Conservation (phyloP, 1,140 invertebrate species). For the Leptopilina boulardi region DNA sequence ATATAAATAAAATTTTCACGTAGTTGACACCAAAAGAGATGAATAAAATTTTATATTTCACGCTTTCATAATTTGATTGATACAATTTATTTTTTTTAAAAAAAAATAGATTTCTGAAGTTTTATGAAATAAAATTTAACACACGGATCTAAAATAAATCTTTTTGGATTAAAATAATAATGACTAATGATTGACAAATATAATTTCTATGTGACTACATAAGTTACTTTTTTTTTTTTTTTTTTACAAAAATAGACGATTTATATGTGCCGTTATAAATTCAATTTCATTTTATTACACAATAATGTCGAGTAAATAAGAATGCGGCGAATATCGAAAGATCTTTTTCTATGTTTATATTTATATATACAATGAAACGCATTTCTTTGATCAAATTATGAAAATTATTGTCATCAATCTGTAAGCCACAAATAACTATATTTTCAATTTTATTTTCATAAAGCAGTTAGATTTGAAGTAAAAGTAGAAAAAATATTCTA, state of each 20-base stretch:
- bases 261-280: neutral
- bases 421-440: constrained; percentile 29
- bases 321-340: neutral
- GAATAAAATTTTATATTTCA: constrained; percentile 27
- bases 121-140: neutral
- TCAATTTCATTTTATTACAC: neutral
- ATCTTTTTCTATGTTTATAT: constrained; percentile 3
- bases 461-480: constrained; percentile 1
- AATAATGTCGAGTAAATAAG: neutral
- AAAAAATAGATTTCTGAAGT: neutral
- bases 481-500: neutral
- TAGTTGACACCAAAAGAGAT: neutral
- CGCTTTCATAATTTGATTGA: constrained; percentile 11
- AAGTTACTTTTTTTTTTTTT: neutral
- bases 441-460: neutral
- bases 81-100: neutral
- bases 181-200: neutral
- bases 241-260: neutral
- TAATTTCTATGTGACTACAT: neutral
- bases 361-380: neutral
- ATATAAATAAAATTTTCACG: neutral
- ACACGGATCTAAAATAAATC: neutral
- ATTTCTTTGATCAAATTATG: constrained; percentile 18
- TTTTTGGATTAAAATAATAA: neutral
- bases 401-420: constrained; percentile 28